These are phyloP conservation scores for Scarus forsteni DNA, from an alignment of 2,797 vertebrate species.

Conservation along the genomic window DNA sequence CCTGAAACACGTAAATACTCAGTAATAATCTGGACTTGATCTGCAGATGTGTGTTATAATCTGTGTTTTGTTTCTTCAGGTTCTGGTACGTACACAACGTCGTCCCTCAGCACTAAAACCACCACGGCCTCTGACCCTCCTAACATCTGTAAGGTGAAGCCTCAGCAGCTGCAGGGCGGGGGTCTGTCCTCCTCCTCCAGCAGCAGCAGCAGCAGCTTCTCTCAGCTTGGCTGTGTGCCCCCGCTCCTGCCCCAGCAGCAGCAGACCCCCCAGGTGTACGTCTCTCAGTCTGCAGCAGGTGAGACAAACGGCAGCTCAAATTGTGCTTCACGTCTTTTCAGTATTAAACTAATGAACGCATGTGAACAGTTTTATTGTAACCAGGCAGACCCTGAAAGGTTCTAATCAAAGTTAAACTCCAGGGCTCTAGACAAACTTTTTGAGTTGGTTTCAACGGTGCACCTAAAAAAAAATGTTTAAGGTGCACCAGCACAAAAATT, in stretches of 20 bases:
- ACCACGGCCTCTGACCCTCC: conserved; percentile 96
- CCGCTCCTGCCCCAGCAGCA: conserved; percentile 95
- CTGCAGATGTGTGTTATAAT: background rate
- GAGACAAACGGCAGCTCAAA: conserved; percentile 30
- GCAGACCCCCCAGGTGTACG: conserved; percentile 96
- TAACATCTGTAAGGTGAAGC: conserved; percentile 99
- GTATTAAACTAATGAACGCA: background rate
- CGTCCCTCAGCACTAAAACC: conserved; percentile 96
- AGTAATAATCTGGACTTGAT: background rate
- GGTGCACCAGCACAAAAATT: too few species aligned
- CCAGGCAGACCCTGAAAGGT: too few species aligned
- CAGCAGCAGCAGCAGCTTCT: conserved; percentile 88
- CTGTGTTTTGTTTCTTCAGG: conserved; percentile 73
- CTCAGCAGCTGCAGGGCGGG: conserved; percentile 94
- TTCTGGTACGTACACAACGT: conserved; percentile 96
- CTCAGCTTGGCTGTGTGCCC: conserved; percentile 95
- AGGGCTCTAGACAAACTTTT: too few species aligned
- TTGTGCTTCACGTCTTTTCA: background rate
- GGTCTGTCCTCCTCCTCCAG: conserved; percentile 84
- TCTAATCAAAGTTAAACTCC: too few species aligned
- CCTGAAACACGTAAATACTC: background rate
- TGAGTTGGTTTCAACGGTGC: too few species aligned
- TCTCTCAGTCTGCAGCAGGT: conserved; percentile 99
- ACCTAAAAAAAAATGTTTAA: too few species aligned
- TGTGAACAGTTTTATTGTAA: too few species aligned